Conservation (phyloP, 2,113 vertebrate species). For the Cygnus buccinator region DNA sequence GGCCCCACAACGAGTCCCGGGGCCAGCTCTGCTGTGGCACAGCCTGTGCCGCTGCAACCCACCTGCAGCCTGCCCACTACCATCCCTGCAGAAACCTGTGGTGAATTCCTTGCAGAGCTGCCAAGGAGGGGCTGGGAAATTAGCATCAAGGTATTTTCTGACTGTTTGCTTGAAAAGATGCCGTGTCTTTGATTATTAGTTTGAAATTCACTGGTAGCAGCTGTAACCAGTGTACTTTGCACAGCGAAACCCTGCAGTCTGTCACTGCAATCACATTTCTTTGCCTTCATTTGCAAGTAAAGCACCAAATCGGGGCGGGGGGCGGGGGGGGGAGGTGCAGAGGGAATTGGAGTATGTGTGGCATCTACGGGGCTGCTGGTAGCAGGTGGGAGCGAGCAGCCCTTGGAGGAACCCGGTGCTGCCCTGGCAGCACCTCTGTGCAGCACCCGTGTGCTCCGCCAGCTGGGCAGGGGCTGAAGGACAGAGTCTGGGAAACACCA, state of each 20-base stretch:
- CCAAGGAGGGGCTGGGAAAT: background rate
- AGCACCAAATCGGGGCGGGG: accelerated
- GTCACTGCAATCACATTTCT: background rate
- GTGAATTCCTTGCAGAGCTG: background rate
- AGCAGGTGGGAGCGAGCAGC: background rate
- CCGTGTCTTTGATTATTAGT: background rate
- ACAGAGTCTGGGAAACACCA: background rate
- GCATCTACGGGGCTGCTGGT: background rate
- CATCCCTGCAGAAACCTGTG: background rate
- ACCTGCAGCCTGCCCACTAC: background rate
- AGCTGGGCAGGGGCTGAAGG: background rate
- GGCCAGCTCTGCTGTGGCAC: background rate
- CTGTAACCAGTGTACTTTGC: background rate
- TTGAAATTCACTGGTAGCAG: background rate
- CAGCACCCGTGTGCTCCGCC: background rate
- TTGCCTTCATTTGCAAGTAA: background rate
- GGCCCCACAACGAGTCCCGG: background rate
- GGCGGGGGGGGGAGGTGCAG: accelerated
- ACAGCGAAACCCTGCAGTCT: background rate
- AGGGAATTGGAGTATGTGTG: background rate
- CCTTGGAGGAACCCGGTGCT: background rate
- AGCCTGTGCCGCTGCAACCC: background rate
- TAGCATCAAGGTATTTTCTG: background rate
- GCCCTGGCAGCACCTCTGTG: background rate
- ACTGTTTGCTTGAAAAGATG: background rate